Base-by-base conservation (phyloP, 2,797 vertebrate species). In the Ceyx erithaca region DNA sequence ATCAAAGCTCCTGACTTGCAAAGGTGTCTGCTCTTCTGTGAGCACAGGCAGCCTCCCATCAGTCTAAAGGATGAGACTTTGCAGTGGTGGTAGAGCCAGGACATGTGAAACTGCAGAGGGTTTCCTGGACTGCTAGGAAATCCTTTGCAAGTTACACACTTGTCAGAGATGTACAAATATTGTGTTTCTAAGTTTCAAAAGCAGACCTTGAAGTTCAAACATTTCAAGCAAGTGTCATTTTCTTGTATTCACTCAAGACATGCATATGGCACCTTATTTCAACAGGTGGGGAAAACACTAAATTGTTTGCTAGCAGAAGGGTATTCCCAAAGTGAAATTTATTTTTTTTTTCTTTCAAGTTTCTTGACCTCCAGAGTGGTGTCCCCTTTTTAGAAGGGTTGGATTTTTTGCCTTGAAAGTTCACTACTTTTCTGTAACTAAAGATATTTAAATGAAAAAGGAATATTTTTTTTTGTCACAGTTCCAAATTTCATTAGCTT, bases 161-260 rank as follows among this genome's bases (percentile, higher is more conserved):
- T 68, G 28, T 46, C 52, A 93, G 33, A 79, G 25, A 46, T 54
- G 30, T 49, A 73, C 86, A 96, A 79, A 82, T 79, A 49, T 21
- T 73, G 8, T 57, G 3, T 9, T 86, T 66, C 43, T 72, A 59
- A 18, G 17, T 79, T 92, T 86, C 90, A 87, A 91, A 95, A 89
- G 70, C 71, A 96, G 95, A 96, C 93, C 69, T 82, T 89, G 89
- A 97, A 95, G 90, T 96, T 96, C 93, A 97, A 92, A 90, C 64
- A 41, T 95, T 97, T 95, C 87, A 95, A 93, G 85, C 59, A 96
- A 95, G 51, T 93, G 91, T 89, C 69, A 93, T 72, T 97, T 97
- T 96, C 73, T 87, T 96, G 69, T 95, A 93, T 96, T 97, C 64
- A 12, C 89, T 95, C 73, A 96, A 96, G 89, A 68, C 85, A 52